Base-by-base conservation (phyloP, 2,797 vertebrate genomes). In the Nasua narica region DNA sequence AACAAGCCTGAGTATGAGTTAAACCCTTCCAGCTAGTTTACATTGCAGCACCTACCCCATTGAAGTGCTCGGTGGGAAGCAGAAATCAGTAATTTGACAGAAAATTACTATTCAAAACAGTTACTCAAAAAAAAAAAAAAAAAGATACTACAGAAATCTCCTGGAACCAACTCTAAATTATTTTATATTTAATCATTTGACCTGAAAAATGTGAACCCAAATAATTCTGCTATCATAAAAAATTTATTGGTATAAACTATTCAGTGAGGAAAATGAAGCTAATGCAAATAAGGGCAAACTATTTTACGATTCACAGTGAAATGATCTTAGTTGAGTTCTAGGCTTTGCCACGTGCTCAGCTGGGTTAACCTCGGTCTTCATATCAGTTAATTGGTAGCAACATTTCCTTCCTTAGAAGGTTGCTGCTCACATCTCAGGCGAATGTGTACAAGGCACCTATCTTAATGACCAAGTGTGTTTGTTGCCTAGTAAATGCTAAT, bases 111-210 rank as follows among this genome's bases (percentile, higher is more conserved):
- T 90, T 96, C 72, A 91, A 83, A 95, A 96, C 19, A 85, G 67
- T 46, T 93, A 52, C 56, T 94, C 87, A 3, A 37, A 8, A 35
- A 43, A 78, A 4, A 43, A 78, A 4, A 14, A 7, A 40, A 25
- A 67, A 87, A 76, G 14, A 43, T 12, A 79, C 37, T 94, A 58
- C 18, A 70, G 8, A 91, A 85, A 88, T 85, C 23, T 67, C 50
- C 23, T 92, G 21, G 65, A 97, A 82, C 27, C 35, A 74, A 56
- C 43, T 46, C 67, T 21, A 65, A 67, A 77, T 96, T 92, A 86
- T 83, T 95, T 91, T 81, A 82, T 58, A n/a, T 85, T 92, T 93
- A 89, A 93, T 89, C 46, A 91, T 91, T 96, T 91, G 43, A 96
- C 79, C 86, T 96, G 43, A 93, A 94, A 91, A 94, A 78, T 78